Evolutionary conservation across 2,113 vertebrate genomes (phyloP), one percentile per base, ranked within the genome.

Genomic region (Suricata suricatta): DNA sequence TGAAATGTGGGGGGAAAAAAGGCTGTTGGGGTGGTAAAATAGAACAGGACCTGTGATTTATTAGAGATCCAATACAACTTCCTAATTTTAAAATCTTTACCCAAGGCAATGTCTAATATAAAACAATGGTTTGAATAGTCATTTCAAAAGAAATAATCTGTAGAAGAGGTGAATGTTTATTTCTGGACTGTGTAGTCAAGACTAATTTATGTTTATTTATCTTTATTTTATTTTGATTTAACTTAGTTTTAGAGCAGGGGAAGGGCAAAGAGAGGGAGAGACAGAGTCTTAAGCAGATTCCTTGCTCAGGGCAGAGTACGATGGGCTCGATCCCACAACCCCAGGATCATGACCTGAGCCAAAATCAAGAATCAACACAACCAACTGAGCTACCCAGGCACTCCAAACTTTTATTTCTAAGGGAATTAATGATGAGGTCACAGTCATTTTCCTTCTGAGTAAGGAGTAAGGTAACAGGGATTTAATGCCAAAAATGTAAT

Each of bases 101-200:
- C 35, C 35, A 23, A 88, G 52, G 60, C 52, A 86, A 76, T 90
- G 6, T 33, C 41, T 77, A 71, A 17, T 76, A 64, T 88, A 88
- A 93, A 88, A 90, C 10, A 71, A 12, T 52, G 21, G 77, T 52
- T 88, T 96, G 74, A 68, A 8, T 87, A 89, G 93, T 95, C 64
- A 91, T 71, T 97, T 96, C 41, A 94, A 77, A 68, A 76, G 35
- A 93, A 95, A 94, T 19, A 79, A 8, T 72, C 50, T 44, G 11
- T n/a, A 80, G 27, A 90, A 88, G 69, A 94, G 25, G 27, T 64
- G 27, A 88, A 54, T 91, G 54, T 63, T 5, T 88, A 64, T 64
- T 33, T 88, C 29, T 79, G 17, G 38, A 88, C 52, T 92, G 27
- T 77, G 47, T n/a, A 21, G 14, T 68, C 7, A 6, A 89, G 69